Conservation (phyloP, 2,888 invertebrate species). For the Pseudococcus jackbeardsleyi region DNA sequence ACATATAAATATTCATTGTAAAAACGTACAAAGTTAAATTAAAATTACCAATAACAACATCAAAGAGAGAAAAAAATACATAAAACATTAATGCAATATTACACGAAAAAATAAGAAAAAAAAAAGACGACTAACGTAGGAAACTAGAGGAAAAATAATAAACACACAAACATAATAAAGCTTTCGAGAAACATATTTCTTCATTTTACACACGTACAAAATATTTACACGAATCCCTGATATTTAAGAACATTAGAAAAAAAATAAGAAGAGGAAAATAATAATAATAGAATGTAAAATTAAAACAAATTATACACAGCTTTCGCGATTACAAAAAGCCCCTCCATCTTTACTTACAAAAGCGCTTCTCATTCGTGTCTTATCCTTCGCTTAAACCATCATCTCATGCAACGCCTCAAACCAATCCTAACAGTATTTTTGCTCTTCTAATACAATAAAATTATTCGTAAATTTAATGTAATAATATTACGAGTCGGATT, state of each 20-base stretch:
- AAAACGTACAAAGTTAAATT: slow-evolving; percentile 55
- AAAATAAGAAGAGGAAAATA: not conserved
- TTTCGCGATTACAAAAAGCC: slow-evolving; percentile 45
- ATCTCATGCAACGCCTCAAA: not conserved
- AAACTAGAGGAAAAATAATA: slow-evolving; percentile 35
- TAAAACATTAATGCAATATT: slow-evolving; percentile 9
- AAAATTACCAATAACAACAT: slow-evolving; percentile 50
- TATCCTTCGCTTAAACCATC: not conserved
- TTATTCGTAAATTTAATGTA: slow-evolving; percentile 4
- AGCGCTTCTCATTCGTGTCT: not conserved
- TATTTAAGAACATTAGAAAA: slow-evolving; percentile 31
- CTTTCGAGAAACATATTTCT: slow-evolving; percentile 21
- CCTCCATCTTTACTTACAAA: slow-evolving; percentile 38
- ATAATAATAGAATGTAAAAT: not conserved
- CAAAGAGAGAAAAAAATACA: slow-evolving; percentile 46
- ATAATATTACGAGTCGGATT: not conserved
- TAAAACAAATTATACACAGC: slow-evolving; percentile 53
- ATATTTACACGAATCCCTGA: slow-evolving; percentile 53
- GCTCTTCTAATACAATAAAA: slow-evolving; percentile 23
- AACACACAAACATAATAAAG: slow-evolving; percentile 51
- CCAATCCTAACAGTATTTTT: slow-evolving; percentile 13
- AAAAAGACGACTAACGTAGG: slow-evolving; percentile 5
- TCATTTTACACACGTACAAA: slow-evolving; percentile 51
- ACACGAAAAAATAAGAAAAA: slow-evolving; percentile 7
- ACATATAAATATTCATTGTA: slow-evolving; percentile 44